phyloP scores from a whole-genome alignment of 2,797 vertebrate species.

The Allobates femoralis region DNA sequence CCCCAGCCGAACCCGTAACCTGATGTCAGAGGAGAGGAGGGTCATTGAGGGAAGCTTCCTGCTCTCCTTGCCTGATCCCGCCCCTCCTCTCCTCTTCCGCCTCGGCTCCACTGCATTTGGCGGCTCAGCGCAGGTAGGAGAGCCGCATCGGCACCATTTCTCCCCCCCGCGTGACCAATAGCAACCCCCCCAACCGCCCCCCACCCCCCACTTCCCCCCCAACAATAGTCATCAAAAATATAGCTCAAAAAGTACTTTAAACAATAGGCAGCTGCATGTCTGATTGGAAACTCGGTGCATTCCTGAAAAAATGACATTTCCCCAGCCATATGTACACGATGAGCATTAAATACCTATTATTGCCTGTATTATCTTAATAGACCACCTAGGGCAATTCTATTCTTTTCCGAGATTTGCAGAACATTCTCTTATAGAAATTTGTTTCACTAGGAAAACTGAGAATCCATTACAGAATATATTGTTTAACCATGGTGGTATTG shows the following conservation, averaged over 20 bases:
- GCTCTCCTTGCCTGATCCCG: too few species aligned
- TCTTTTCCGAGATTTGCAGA: not conserved
- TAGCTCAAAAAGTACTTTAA: not conserved
- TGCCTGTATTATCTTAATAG: not conserved
- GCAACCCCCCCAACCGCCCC: too few species aligned
- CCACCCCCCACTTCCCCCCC: too few species aligned
- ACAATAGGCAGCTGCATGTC: not conserved
- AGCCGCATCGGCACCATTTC: too few species aligned
- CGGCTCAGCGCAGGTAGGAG: too few species aligned
- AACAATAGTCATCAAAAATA: too few species aligned
- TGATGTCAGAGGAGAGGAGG: too few species aligned
- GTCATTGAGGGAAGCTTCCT: too few species aligned
- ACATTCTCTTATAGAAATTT: not conserved
- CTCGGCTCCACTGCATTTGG: too few species aligned
- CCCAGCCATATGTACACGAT: not conserved
- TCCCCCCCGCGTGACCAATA: too few species aligned
- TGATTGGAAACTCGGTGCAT: not conserved
- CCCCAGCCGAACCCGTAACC: too few species aligned
- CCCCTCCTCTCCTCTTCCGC: too few species aligned
- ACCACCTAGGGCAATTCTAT: not conserved
- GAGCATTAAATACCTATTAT: not conserved
- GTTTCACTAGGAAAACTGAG: not conserved
- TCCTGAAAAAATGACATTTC: not conserved
- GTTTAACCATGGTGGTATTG: conserved; percentile 17
- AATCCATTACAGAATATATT: conserved; percentile 25